These are phyloP conservation scores for Sphenodon punctatus DNA, from an alignment of 2,797 vertebrate species.

Conservation along the genomic window DNA sequence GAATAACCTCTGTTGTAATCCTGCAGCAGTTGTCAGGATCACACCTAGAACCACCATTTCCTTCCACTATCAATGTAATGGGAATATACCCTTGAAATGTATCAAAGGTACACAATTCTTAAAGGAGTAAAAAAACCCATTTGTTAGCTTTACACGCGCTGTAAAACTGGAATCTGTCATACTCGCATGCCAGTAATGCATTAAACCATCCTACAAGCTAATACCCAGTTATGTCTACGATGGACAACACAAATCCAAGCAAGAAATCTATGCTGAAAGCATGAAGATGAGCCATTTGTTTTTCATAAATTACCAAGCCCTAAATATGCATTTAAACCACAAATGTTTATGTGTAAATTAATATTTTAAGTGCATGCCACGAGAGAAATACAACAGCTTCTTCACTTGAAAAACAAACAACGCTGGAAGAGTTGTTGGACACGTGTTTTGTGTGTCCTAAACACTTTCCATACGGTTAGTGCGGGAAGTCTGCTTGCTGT, in stretches of 20 bases:
- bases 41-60: too few relatives aligned
- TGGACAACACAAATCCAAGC: neutral
- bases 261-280: neutral
- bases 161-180: neutral
- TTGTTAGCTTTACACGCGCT: neutral
- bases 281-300: neutral
- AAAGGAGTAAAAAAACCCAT: neutral
- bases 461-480: neutral
- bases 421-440: accelerated
- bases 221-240: too few relatives aligned
- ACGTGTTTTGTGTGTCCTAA: neutral
- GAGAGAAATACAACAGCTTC: neutral
- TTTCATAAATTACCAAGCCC: neutral
- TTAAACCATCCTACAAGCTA: neutral
- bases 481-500: constrained; percentile 31
- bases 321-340: neutral
- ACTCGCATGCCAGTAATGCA: neutral
- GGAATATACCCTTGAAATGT: too few relatives aligned
- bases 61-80: too few relatives aligned
- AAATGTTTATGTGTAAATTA: neutral
- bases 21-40: too few relatives aligned
- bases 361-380: neutral
- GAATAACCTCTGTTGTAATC: too few relatives aligned
- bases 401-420: neutral
- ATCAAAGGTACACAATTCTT: too few relatives aligned